Evolutionary conservation across 2,113 vertebrate species (phyloP).

Genomic region (Oophaga pumilio): DNA sequence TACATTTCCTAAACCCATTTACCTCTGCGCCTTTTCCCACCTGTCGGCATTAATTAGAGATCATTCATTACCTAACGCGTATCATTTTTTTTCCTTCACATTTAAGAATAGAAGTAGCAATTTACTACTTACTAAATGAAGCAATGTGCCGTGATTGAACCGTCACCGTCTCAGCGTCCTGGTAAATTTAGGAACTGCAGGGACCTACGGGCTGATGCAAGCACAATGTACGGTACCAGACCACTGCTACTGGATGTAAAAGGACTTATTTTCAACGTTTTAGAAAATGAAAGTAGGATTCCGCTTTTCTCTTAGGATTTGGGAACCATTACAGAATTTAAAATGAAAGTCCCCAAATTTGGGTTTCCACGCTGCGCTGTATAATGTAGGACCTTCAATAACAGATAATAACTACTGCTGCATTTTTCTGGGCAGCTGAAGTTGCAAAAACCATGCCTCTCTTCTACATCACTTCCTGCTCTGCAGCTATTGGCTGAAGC

Average conservation of each 20-base stretch:
- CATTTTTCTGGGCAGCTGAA: too few species aligned
- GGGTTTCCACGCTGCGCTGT: too few species aligned
- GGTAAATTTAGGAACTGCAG: not conserved
- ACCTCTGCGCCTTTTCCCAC: not conserved
- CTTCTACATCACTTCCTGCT: not conserved
- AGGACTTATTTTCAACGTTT: too few species aligned
- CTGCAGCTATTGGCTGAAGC: not conserved
- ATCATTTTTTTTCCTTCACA: not conserved
- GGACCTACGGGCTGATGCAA: not conserved
- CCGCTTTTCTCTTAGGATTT: too few species aligned
- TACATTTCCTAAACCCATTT: not conserved
- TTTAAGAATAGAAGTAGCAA: constrained; percentile 6
- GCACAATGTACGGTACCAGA: not conserved
- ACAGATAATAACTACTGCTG: too few species aligned
- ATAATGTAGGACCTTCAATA: too few species aligned
- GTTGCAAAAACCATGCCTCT: not conserved
- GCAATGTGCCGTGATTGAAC: not conserved
- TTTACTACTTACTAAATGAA: constrained; percentile 7
- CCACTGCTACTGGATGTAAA: too few species aligned
- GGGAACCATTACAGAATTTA: too few species aligned
- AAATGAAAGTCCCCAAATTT: too few species aligned
- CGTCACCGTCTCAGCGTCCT: not conserved
- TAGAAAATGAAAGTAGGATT: too few species aligned
- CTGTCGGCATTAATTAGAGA: not conserved
- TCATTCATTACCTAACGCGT: not conserved